Conservation (phyloP, 2,797 vertebrate genomes). For the Hypotaenidia okinawae region DNA sequence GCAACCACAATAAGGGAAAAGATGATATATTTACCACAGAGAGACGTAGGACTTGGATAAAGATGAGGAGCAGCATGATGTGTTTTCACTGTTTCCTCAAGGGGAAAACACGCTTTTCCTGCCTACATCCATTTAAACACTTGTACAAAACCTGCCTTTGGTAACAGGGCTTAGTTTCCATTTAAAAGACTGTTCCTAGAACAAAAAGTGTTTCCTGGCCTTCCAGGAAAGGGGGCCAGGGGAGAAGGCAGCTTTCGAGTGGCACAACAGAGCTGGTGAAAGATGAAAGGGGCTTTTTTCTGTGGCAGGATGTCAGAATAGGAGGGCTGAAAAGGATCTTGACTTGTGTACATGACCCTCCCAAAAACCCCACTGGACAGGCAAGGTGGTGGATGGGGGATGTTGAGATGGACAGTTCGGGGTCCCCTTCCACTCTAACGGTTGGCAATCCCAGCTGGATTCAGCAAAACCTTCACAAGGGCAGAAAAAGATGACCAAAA, state of each 20-base stretch:
- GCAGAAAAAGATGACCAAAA: conserved; percentile 7
- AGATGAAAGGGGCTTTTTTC: neutral
- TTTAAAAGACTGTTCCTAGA: neutral
- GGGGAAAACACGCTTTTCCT: neutral
- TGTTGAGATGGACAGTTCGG: neutral
- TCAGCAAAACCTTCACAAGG: conserved; percentile 52
- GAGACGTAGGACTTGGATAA: neutral
- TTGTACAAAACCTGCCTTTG: neutral
- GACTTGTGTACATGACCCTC: neutral
- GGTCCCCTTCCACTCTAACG: neutral
- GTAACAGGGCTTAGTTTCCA: neutral
- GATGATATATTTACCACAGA: neutral
- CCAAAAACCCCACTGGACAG: neutral
- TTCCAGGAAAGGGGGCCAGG: neutral
- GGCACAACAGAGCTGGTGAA: neutral
- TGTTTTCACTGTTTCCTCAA: neutral
- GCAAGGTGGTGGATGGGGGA: neutral
- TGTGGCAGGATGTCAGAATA: neutral
- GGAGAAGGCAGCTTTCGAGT: neutral
- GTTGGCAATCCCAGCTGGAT: conserved; percentile 36
- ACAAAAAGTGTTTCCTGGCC: neutral
- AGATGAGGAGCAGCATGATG: neutral
- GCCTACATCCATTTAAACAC: neutral
- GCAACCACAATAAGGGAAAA: rapidly evolving
- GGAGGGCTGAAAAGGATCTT: neutral